Base-by-base conservation (phyloP, 1,140 invertebrate genomes). In the Samia ricini region DNA sequence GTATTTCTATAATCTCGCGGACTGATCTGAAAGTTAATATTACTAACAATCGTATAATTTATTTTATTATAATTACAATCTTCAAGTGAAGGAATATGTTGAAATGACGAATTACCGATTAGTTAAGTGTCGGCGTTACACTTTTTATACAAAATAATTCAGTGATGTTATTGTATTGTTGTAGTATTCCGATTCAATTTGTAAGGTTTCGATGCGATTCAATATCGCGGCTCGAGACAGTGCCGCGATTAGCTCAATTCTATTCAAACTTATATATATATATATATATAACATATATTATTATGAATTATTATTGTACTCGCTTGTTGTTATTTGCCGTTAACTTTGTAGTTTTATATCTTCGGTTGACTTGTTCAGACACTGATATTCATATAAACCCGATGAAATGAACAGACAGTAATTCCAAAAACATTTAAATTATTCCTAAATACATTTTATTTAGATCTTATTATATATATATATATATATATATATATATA, bases 231-330 rank as follows among this genome's bases (percentile, higher is more conserved):
- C n/a, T n/a, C 7, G 33, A 15, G 33, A 15, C 33, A 12, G 10
- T n/a, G n/a, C 33, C 33, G 78, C 76, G 76, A n/a, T n/a, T 87
- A 89, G 87, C 86, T 89, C 87, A 89, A 89, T 89, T 88, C 86
- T 88, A 86, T 88, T 88, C 76, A 86, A 85, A 84, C 71, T 83
- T 79, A 77, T 79, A 83, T 77, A 79, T n/a, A n/a, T n/a, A n/a
- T n/a, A n/a, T n/a, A n/a, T n/a, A 15, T 42, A 42, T 42, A 42
- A 15, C 8, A 26, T 26, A 8, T 4, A 26, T 26, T 26, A 26
- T 26, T 26, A 26, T 26, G 3, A n/a, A 72, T 81, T 77, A 79
- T 83, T 72, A 80, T 78, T 72, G 74, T 82, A 81, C 71, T 82
- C 68, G 83, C 83, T 85, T 80, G 83, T 42, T 42, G 10, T 85